phyloP scores from a whole-genome alignment of 2,888 invertebrate species.

The Lacanobia wlatinum region DNA sequence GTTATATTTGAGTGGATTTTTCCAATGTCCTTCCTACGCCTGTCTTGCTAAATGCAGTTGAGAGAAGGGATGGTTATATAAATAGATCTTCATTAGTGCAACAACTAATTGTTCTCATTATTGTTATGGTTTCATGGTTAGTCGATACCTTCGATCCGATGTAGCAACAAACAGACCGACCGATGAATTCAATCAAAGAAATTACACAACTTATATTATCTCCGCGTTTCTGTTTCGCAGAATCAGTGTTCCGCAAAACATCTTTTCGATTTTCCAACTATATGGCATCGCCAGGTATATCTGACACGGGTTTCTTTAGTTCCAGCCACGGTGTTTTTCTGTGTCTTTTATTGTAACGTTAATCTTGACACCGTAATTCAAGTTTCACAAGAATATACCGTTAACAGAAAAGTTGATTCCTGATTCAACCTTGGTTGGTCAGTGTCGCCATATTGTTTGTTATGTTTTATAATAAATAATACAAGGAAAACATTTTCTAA shows the following conservation, averaged over 20 bases:
- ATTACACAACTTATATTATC: conserved; percentile 66
- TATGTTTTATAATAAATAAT: conserved; percentile 41
- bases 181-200: conserved; percentile 46
- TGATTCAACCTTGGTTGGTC: conserved; percentile 34
- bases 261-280: conserved; percentile 61
- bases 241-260: conserved; percentile 61
- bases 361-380: conserved; percentile 51
- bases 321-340: conserved; percentile 40
- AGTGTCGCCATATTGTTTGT: conserved; percentile 22
- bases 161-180: conserved; percentile 49
- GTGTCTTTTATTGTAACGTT: conserved; percentile 27
- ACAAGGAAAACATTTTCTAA: conserved; percentile 56
- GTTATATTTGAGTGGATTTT: background rate
- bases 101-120: conserved; percentile 63
- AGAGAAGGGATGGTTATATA: conserved; percentile 44
- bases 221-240: conserved; percentile 71
- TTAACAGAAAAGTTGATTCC: conserved; percentile 53
- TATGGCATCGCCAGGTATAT: conserved; percentile 7
- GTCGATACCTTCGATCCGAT: conserved; percentile 45
- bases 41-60: background rate
- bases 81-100: conserved; percentile 54
- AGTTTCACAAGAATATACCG: conserved; percentile 57
- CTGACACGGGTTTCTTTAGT: conserved; percentile 17
- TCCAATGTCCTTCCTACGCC: background rate
- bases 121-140: conserved; percentile 59